Percentiles rank a stretch among this genome's conserved stretches.
Evolutionary conservation across 2,888 invertebrate genomes (phyloP).

Genomic region (Coleophora deauratella): DNA sequence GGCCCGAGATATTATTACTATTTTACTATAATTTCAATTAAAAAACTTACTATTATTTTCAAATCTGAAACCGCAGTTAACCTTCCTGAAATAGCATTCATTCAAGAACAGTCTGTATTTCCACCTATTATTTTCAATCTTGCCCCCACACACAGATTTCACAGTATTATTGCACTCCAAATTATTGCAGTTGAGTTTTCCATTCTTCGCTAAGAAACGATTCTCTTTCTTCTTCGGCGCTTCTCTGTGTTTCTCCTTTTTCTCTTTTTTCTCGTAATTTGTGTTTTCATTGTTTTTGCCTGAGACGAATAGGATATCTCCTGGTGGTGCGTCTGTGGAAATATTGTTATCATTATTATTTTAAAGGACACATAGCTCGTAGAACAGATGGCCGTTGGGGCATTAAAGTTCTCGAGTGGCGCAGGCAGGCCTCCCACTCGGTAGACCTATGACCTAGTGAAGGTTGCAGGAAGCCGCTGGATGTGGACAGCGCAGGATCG

Average conservation of each 20-base stretch:
- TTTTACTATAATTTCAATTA: too few relatives aligned
- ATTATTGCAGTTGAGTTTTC: slow-evolving; percentile 38
- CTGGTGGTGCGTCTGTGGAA: slow-evolving; percentile 32
- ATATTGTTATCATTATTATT: neutral
- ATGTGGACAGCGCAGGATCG: too few relatives aligned
- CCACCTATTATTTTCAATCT: slow-evolving; percentile 29
- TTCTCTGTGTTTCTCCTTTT: slow-evolving; percentile 10
- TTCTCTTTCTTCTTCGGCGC: neutral
- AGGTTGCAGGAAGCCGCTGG: too few relatives aligned
- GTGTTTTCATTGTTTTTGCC: slow-evolving; percentile 40
- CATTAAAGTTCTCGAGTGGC: too few relatives aligned
- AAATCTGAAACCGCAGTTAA: slow-evolving; percentile 50
- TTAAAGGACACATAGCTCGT: too few relatives aligned
- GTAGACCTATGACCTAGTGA: too few relatives aligned
- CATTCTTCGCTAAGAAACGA: too few relatives aligned
- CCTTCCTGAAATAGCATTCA: slow-evolving; percentile 53
- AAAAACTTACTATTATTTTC: slow-evolving; percentile 48
- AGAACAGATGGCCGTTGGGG: too few relatives aligned
- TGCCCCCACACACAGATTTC: slow-evolving; percentile 40
- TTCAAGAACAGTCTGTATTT: slow-evolving; percentile 49
- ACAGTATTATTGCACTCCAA: slow-evolving; percentile 40
- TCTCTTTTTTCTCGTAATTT: slow-evolving; percentile 14
- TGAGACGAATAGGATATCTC: slow-evolving; percentile 37
- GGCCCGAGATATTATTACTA: too few relatives aligned
- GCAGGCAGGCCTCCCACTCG: too few relatives aligned